A percentile compares a stretch with the other conserved stretches of the same genome.
phyloP scores from a whole-genome alignment of 1,140 invertebrate species.

The Aphis gossypii region DNA sequence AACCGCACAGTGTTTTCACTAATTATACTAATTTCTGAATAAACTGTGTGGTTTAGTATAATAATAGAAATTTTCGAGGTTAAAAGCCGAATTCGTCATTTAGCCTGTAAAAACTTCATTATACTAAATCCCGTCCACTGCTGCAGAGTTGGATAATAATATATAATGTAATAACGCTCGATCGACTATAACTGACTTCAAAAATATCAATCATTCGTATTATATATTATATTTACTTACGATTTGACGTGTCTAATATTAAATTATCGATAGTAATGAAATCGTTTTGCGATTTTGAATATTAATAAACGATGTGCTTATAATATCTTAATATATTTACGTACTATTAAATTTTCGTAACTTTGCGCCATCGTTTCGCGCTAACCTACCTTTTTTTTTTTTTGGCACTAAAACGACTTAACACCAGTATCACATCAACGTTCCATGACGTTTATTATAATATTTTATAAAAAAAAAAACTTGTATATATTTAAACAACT shows the following conservation, averaged over 20 bases:
- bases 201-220: not conserved
- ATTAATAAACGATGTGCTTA: no score
- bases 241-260: not conserved
- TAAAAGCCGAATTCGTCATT: not conserved
- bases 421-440: not conserved
- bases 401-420: not conserved
- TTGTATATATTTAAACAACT: not conserved
- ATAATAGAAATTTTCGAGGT: conserved; percentile 9
- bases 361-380: not conserved
- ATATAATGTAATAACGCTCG: not conserved
- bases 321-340: no score
- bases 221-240: not conserved
- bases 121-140: not conserved
- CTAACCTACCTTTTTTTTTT: not conserved
- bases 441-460: not conserved
- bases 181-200: not conserved
- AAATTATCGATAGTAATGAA: not conserved
- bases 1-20: not conserved
- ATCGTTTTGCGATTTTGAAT: not conserved
- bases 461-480: not conserved
- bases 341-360: not conserved
- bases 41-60: not conserved
- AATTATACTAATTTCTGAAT: not conserved
- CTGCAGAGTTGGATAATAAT: not conserved
- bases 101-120: not conserved